Evolutionary conservation across 2,113 vertebrate species (phyloP).

Genomic region (Opisthocomus hoazin): DNA sequence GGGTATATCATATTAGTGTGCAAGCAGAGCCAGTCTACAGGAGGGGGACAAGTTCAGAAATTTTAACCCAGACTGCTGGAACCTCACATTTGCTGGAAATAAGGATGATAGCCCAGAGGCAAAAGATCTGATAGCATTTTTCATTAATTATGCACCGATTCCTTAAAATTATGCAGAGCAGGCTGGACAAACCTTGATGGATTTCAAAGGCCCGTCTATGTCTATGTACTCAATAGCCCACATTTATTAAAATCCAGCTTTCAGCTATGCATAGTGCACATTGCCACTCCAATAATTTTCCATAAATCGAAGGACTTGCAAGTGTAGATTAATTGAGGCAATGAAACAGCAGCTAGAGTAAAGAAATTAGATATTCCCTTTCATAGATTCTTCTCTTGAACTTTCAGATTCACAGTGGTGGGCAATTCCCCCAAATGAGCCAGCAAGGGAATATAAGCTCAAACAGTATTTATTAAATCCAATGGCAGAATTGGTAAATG

Average conservation of each 20-base stretch:
- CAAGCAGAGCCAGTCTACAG: background rate
- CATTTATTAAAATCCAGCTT: slow-evolving; percentile 50
- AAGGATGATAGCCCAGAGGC: background rate
- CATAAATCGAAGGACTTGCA: slow-evolving; percentile 23
- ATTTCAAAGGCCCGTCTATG: slow-evolving; percentile 48
- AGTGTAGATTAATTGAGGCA: slow-evolving; percentile 35
- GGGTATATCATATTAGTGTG: background rate
- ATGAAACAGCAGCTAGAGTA: slow-evolving; percentile 23
- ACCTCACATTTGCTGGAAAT: background rate
- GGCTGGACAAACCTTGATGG: background rate
- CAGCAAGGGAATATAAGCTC: slow-evolving; percentile 7
- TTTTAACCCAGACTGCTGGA: background rate
- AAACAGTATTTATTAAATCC: slow-evolving; percentile 31
- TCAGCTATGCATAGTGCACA: slow-evolving; percentile 3
- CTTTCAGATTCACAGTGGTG: slow-evolving; percentile 12
- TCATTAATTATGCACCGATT: slow-evolving; percentile 18
- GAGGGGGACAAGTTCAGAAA: background rate
- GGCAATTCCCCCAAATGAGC: background rate
- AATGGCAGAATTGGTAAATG: background rate
- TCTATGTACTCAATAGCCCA: background rate
- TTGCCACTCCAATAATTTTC: slow-evolving; percentile 28
- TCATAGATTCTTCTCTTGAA: slow-evolving; percentile 37
- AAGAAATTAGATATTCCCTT: slow-evolving; percentile 56
- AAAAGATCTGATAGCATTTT: slow-evolving; percentile 27
- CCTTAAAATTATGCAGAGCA: slow-evolving; percentile 27